Evolutionary conservation across 1,140 invertebrate genomes (phyloP), one percentile per base, ranked within the genome.

Genomic region (Aphis gossypii): DNA sequence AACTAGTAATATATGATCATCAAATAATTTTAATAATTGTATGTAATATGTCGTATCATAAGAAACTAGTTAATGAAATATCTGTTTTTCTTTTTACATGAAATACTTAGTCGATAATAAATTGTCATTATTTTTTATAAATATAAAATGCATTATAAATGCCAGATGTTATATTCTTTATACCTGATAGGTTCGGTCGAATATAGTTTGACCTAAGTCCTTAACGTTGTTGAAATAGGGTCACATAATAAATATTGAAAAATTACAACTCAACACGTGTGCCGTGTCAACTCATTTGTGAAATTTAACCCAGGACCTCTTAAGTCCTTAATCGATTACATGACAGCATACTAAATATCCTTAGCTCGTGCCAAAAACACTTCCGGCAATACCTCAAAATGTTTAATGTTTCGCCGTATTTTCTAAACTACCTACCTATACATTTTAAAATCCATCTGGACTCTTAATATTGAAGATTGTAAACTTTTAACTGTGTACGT

Each of bases 221-320:
- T 46, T 48, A 6, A 20, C 14, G 86, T 48, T 88, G 38, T 35
- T 20, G 18, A 6, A 86, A 46, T 46, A 30, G 0, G 25, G 23
- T 14, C 44, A 25, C 14, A 46, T 20, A 18, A 87, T n/a, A 35
- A 21, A 48, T 48, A 23, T 23, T 89, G 87, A 54, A 35, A 51
- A 38, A 89, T 54, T 76, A 68, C 90, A 44, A 38, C 90, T 30
- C 68, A 76, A 92, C 90, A 82, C 68, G 90, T 82, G 90, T 91
- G 90, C 41, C 30, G n/a, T 46, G 90, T 92, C 90, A 83, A 38
- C 21, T 83, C 48, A 35, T 38, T 54, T n/a, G 30, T 38, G n/a
- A 38, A 21, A 89, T n/a, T 44, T 88, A 51, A 51, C 25, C 30
- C 46, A 18, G 18, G 20, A 21, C 44, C 44, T 35, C 46, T 46